phyloP scores from a whole-genome alignment of 2,888 invertebrate species.

The Scaptomyza reducta region DNA sequence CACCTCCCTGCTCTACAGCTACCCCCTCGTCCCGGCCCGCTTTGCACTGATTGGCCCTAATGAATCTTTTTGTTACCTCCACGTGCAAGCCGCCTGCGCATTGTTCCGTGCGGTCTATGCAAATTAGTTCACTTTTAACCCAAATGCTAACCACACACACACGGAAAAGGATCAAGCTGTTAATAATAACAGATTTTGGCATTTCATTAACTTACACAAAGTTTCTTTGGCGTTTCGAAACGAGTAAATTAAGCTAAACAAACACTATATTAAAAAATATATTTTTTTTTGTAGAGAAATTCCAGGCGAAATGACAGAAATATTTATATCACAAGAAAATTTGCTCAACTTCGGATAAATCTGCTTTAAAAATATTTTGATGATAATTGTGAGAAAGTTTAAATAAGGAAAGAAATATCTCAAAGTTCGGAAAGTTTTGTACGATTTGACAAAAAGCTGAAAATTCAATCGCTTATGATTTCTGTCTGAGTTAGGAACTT shows the following conservation, averaged over 20 bases:
- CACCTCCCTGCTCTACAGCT: constrained; percentile 19
- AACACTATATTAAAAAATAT: too few species aligned
- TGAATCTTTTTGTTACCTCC: constrained; percentile 75
- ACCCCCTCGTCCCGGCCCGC: constrained; percentile 49
- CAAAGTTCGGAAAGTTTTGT: too few species aligned
- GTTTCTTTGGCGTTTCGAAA: background rate
- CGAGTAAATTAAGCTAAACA: background rate
- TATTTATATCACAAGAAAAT: too few species aligned
- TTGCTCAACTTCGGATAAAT: too few species aligned
- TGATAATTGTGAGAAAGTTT: too few species aligned
- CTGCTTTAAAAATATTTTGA: too few species aligned
- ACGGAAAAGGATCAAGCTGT: constrained; percentile 18
- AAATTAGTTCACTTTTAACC: constrained; percentile 77
- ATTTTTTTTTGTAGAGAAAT: too few species aligned
- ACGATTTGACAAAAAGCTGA: too few species aligned
- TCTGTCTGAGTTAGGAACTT: too few species aligned
- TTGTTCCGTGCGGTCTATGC: constrained; percentile 76
- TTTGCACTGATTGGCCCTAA: constrained; percentile 77
- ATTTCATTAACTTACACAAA: constrained; percentile 2
- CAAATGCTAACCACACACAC: constrained; percentile 41
- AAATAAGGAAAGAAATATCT: too few species aligned
- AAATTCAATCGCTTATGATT: too few species aligned
- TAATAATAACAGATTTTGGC: constrained; percentile 14
- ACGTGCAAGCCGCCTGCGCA: constrained; percentile 73
- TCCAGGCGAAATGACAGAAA: too few species aligned